Conservation (phyloP, 2,113 vertebrate species). For the Craseonycteris thonglongyai region DNA sequence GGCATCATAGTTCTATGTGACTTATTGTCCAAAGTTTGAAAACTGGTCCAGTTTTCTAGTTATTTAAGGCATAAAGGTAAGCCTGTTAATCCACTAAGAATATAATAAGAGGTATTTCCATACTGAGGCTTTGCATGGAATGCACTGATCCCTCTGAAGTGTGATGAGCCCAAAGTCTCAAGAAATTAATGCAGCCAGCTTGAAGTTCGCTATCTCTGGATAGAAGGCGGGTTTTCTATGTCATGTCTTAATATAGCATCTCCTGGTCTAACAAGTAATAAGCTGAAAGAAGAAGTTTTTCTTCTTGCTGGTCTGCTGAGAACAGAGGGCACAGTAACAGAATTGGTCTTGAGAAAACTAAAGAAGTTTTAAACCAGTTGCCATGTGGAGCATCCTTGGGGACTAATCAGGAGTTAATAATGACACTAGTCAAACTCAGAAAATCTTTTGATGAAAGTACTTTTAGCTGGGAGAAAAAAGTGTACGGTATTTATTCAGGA, state of each 20-base stretch:
- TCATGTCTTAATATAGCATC: background rate
- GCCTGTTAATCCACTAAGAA: background rate
- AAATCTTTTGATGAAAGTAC: background rate
- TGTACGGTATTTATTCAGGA: background rate
- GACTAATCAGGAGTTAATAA: slow-evolving; percentile 2
- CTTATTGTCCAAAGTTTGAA: background rate
- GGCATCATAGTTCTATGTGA: background rate
- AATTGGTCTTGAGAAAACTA: background rate
- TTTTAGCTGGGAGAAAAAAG: background rate
- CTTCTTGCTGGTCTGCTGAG: background rate
- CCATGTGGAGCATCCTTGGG: background rate
- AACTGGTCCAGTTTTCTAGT: background rate
- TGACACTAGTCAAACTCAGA: background rate
- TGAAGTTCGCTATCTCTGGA: background rate
- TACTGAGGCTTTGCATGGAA: background rate
- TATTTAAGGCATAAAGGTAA: background rate
- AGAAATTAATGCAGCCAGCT: background rate
- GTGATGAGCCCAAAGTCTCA: background rate
- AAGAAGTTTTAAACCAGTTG: background rate
- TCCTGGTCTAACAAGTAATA: background rate
- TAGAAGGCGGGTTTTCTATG: background rate
- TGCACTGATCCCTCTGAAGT: background rate
- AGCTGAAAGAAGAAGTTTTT: background rate
- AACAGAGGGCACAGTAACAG: background rate
- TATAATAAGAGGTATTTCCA: background rate